phyloP scores from a whole-genome alignment of 92 coral and sea anemone genomes.

The Zoanthus sociatus region DNA sequence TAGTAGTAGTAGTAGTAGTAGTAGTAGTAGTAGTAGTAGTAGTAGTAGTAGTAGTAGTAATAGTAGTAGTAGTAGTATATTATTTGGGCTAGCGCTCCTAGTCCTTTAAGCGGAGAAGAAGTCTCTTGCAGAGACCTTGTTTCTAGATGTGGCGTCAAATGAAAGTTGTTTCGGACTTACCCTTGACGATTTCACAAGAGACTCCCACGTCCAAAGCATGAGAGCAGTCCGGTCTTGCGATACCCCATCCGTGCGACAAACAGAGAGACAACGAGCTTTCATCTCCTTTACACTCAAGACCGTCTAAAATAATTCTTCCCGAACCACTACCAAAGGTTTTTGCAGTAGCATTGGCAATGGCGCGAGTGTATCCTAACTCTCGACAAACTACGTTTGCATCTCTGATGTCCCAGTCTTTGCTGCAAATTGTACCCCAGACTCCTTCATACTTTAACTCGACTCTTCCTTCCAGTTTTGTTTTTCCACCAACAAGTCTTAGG shows the following conservation, averaged over 20 bases:
- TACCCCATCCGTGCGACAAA: conserved; percentile 30
- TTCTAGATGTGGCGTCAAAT: too few species aligned
- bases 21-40: too few species aligned
- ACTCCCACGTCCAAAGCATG: conserved; percentile 31
- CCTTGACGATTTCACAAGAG: conserved; percentile 11
- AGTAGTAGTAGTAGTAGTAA: too few species aligned
- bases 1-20: too few species aligned
- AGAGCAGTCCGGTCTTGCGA: conserved; percentile 12
- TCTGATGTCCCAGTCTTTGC: conserved; percentile 26
- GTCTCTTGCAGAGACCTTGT: too few species aligned
- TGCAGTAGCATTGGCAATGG: conserved; percentile 32
- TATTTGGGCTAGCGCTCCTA: too few species aligned
- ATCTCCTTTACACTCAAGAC: neutral
- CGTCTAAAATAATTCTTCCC: conserved; percentile 23
- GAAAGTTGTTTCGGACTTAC: neutral
- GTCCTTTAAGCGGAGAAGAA: too few species aligned
- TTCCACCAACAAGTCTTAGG: conserved; percentile 36
- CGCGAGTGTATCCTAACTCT: conserved; percentile 37
- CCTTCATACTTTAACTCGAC: conserved; percentile 26
- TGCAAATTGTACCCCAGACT: conserved; percentile 48
- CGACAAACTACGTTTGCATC: conserved; percentile 35
- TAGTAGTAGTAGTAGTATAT: too few species aligned
- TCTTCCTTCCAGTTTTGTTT: conserved; percentile 42
- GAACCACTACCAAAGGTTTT: conserved; percentile 37
- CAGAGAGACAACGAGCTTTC: conserved; percentile 32